Base-by-base conservation (phyloP, 2,888 invertebrate species). In the Ichneumon xanthorius region DNA sequence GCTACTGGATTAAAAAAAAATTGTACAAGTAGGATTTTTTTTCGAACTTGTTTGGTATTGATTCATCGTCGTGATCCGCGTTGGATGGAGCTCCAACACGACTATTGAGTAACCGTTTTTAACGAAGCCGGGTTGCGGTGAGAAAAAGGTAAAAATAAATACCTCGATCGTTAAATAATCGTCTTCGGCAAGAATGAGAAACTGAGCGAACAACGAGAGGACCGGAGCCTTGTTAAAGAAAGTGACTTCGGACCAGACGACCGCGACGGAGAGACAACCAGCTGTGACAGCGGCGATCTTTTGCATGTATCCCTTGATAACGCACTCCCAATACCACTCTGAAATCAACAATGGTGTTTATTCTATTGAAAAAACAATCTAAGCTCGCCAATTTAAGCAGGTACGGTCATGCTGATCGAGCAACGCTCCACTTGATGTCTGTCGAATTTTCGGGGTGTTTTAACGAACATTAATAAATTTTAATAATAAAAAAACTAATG, bases 211-310 rank as follows among this genome's bases (percentile, higher is more conserved):
- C 88, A 99, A 96, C 0, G 99, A 99, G 3, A 99, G 95, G 30
- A 99, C 98, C 0, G 99, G 99, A 33, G 95, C 95, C 90, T 97
- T 97, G 92, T 97, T 97, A 95, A 99, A 99, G 95, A 99, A 99
- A 0, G 99, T 99, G 91, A 99, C 96, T 95, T 99, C 99, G 0
- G 99, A 99, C 99, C 99, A 99, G n/a, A 99, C 98, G 48, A 99
- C 98, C 92, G 97, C 96, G 33, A 97, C 94, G 0, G 99, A 99
- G 94, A 99, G 95, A 58, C 96, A 94, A 2, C 96, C 97, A 0
- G 98, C 96, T 14, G 96, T 89, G 37, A 97, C 95, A 1, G 98
- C 97, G 88, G 97, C 94, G 0, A 95, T 92, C 93, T 97, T 97
- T 89, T 97, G 95, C 84, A 97, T 96, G 91, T 98, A 97, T 71